Conservation (phyloP, 2,888 invertebrate species). For the Loripinus fragilis region DNA sequence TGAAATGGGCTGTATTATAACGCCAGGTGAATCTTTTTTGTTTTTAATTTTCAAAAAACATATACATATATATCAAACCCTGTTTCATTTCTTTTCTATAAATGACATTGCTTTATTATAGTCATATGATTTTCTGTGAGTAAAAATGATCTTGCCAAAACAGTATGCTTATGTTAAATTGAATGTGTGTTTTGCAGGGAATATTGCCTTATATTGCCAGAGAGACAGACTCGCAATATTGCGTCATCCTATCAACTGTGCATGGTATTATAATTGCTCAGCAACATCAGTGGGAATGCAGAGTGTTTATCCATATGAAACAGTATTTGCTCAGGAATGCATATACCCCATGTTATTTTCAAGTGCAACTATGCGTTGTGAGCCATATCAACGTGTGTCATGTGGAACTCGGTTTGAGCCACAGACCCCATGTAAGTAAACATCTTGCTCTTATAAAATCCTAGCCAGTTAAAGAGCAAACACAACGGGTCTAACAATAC, state of each 20-base stretch:
- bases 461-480: no score
- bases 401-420: constrained; percentile 65
- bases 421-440: constrained; percentile 66
- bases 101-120: no score
- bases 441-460: no score
- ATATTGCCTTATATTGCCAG: constrained; percentile 56
- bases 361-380: constrained; percentile 55
- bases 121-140: no score
- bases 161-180: no score
- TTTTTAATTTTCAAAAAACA: no score
- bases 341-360: constrained; percentile 63
- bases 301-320: constrained; percentile 61
- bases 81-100: no score
- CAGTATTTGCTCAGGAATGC: constrained; percentile 61
- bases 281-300: constrained; percentile 41
- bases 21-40: no score
- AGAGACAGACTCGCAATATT: constrained; percentile 47
- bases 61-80: no score
- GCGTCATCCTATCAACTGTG: constrained; percentile 63
- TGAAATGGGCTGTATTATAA: no score
- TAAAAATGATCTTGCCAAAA: no score
- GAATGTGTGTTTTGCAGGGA: constrained; percentile 37
- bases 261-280: constrained; percentile 63
- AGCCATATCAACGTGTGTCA: constrained; percentile 50
- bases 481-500: no score